These are phyloP conservation scores for Karalla daura DNA, from an alignment of 2,797 vertebrate species.

Conservation along the genomic window DNA sequence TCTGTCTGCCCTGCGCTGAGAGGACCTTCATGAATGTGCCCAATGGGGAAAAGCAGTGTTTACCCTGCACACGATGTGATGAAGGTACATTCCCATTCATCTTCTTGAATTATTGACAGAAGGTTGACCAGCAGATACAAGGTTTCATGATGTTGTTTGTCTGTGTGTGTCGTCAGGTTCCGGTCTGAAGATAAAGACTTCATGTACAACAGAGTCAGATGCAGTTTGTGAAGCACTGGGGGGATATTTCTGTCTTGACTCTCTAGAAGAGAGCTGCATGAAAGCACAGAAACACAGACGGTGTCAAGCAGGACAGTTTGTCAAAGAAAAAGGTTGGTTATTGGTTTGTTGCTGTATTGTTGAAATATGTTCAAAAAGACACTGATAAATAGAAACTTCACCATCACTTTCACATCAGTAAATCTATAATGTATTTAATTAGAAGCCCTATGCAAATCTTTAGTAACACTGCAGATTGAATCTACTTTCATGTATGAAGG, in stretches of 20 bases:
- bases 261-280: background rate
- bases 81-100: too few relatives aligned
- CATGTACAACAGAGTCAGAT: conserved; percentile 31
- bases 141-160: too few relatives aligned
- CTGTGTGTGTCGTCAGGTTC: background rate
- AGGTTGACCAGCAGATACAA: background rate
- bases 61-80: conserved; percentile 49
- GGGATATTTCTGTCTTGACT: conserved; percentile 46
- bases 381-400: too few relatives aligned
- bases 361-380: too few relatives aligned
- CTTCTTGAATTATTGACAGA: too few relatives aligned
- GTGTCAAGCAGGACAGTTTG: conserved; percentile 63
- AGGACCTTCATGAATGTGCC: conserved; percentile 41
- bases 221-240: conserved; percentile 54
- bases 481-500: too few relatives aligned
- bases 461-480: too few relatives aligned
- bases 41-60: conserved; percentile 30
- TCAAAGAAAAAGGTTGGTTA: conserved; percentile 49
- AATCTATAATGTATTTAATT: too few relatives aligned
- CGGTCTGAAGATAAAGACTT: conserved; percentile 8
- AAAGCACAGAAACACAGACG: conserved; percentile 39
- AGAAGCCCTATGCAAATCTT: too few relatives aligned
- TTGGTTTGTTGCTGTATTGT: too few relatives aligned
- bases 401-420: too few relatives aligned
- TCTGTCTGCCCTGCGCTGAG: conserved; percentile 30